phyloP scores from a whole-genome alignment of 2,797 vertebrate genomes.

The Hydrophis major region DNA sequence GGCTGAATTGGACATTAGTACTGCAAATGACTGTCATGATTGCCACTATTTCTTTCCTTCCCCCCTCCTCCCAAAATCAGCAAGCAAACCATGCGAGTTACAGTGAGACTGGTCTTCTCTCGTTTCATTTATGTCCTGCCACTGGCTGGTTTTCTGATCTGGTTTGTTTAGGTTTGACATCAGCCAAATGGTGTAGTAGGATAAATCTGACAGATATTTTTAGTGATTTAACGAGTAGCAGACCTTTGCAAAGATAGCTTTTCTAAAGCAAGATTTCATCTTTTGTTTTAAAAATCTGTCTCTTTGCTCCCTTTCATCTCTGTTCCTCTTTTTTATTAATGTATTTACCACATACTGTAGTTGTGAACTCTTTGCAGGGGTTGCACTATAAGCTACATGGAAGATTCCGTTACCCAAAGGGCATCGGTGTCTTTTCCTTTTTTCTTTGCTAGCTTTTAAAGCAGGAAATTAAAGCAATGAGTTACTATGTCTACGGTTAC shows the following conservation, averaged over 20 bases:
- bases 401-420: slow-evolving; percentile 42
- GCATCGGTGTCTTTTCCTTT: slow-evolving; percentile 27
- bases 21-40: slow-evolving; percentile 98
- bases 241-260: slow-evolving; percentile 76
- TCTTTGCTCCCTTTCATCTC: background rate
- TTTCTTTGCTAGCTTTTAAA: slow-evolving; percentile 44
- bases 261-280: slow-evolving; percentile 69
- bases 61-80: slow-evolving; percentile 75
- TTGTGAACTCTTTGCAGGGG: slow-evolving; percentile 22
- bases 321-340: slow-evolving; percentile 34
- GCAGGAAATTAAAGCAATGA: slow-evolving; percentile 49
- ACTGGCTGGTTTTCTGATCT: slow-evolving; percentile 91
- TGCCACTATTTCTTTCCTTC: slow-evolving; percentile 80
- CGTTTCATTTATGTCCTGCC: slow-evolving; percentile 84
- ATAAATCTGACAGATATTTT: slow-evolving; percentile 90
- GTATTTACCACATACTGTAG: background rate
- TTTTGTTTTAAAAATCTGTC: background rate
- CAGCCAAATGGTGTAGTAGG: slow-evolving; percentile 90
- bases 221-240: slow-evolving; percentile 91
- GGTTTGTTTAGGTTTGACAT: slow-evolving; percentile 98
- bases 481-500: slow-evolving; percentile 49
- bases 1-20: slow-evolving; percentile 99
- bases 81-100: slow-evolving; percentile 75
- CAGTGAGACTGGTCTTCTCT: slow-evolving; percentile 81
- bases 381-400: slow-evolving; percentile 21